These are phyloP conservation scores for Drosophila falleni DNA, from an alignment of 2,888 invertebrate species.

Conservation along the genomic window DNA sequence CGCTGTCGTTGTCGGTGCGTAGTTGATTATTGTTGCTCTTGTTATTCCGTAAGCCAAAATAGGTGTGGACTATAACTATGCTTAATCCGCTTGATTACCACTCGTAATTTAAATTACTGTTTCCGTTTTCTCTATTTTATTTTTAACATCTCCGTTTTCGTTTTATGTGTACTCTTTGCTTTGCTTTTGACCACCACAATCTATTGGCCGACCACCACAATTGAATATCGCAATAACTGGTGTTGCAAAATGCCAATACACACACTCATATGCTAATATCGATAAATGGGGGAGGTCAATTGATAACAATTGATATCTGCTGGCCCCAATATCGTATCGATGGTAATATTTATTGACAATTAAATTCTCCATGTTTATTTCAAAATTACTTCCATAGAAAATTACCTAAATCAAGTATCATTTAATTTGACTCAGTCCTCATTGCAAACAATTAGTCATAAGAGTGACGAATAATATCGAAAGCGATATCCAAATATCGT, in stretches of 20 bases:
- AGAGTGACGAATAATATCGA: background rate
- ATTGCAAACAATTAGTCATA: background rate
- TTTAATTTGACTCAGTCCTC: background rate
- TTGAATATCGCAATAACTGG: constrained; percentile 45
- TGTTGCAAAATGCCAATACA: constrained; percentile 47
- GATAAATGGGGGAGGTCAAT: constrained; percentile 11
- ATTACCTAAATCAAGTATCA: background rate
- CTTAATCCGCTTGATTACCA: constrained; percentile 68
- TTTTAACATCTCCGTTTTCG: constrained; percentile 72
- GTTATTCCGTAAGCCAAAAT: constrained; percentile 48
- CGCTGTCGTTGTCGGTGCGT: constrained; percentile 63
- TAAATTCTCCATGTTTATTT: background rate
- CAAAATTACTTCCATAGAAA: background rate
- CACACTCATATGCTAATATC: constrained; percentile 10
- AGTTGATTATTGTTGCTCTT: constrained; percentile 55
- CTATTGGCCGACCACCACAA: constrained; percentile 62
- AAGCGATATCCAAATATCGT: constrained; percentile 29
- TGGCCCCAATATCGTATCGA: background rate
- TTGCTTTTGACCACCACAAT: constrained; percentile 68
- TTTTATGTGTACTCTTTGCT: constrained; percentile 71
- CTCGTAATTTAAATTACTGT: constrained; percentile 71
- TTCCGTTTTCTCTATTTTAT: constrained; percentile 68
- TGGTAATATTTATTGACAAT: constrained; percentile 9
- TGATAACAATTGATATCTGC: constrained; percentile 2
- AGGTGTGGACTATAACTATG: constrained; percentile 49